phyloP scores from a whole-genome alignment of 2,113 vertebrate genomes.

The Dendrocopos noguchii region DNA sequence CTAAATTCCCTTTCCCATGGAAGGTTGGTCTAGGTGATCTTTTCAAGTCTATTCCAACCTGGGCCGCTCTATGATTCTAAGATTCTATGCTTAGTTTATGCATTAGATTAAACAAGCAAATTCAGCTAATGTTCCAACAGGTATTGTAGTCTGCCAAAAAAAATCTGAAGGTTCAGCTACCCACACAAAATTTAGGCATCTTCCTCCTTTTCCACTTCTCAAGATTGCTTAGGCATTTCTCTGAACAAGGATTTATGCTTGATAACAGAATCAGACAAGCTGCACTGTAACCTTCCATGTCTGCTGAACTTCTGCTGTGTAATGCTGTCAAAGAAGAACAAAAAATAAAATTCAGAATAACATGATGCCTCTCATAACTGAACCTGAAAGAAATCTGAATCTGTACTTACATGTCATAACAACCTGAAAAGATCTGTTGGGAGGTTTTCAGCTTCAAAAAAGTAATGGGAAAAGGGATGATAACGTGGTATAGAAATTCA shows the following conservation, averaged over 20 bases:
- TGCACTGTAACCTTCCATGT: background rate
- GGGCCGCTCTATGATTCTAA: background rate
- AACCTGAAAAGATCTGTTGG: background rate
- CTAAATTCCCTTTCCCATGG: background rate
- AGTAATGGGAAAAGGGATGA: background rate
- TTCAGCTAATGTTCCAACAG: background rate
- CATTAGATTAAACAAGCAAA: background rate
- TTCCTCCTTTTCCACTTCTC: background rate
- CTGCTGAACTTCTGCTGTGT: background rate
- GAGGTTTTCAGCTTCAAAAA: background rate
- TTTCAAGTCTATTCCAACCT: accelerated
- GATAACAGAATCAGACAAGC: background rate
- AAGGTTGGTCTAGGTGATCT: background rate
- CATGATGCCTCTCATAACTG: background rate
- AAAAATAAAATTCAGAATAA: background rate
- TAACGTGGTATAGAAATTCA: background rate
- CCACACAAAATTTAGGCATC: background rate
- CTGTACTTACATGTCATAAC: background rate
- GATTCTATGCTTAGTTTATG: background rate
- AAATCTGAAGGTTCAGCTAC: background rate
- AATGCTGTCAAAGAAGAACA: background rate
- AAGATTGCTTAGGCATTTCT: background rate
- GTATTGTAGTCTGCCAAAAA: background rate
- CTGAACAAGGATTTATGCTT: background rate
- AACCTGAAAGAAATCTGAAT: background rate